Evolutionary conservation across 2,797 vertebrate species (phyloP), one percentile per base, ranked within the genome.

Genomic region (Tympanoctomys barrerae): DNA sequence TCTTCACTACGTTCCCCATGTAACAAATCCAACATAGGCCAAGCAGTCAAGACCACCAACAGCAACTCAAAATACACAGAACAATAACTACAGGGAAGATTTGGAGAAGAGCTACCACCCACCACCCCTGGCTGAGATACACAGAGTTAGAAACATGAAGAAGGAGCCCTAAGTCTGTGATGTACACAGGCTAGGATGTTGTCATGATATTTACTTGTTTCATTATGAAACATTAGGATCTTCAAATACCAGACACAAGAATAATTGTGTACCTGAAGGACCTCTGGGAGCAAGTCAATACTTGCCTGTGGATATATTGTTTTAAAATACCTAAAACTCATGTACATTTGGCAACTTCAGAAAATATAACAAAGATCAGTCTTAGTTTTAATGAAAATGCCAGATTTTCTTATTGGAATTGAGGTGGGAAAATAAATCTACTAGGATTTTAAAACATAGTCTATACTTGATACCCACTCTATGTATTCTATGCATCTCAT

Each of bases 291-390:
- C 68, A 89, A 82, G 64, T 54, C 26, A 39, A 46, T 57, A 59
- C 68, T 62, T 81, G 86, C 64, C 46, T 80, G 31, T 39, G 70
- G 86, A 92, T 61, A 90, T 82, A 94, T 36, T 54, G 71, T 78
- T 95, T 94, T 85, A 82, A 96, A 94, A 97, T 83, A 90, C 68
- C 79, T 24, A 42, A 93, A 94, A 80, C 16, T 10, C 21, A 36
- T 62, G 59, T 71, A 80, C 36, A 77, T 81, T 89, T 24, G 26
- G 31, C 75, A 59, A 96, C 94, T 96, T 90, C 62, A 83, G 83
- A 94, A 96, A 92, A 93, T 81, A 90, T 61, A 95, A 94, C 19
- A 62, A 77, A 71, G 80, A 97, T 96, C 87, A 93, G 78, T 94
- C 88, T 97, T 87, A 39, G n/a, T 91, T 86, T 79, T 54, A 92